Evolutionary conservation across 2,888 invertebrate genomes (phyloP).

Genomic region (Cantharis flavilabris): DNA sequence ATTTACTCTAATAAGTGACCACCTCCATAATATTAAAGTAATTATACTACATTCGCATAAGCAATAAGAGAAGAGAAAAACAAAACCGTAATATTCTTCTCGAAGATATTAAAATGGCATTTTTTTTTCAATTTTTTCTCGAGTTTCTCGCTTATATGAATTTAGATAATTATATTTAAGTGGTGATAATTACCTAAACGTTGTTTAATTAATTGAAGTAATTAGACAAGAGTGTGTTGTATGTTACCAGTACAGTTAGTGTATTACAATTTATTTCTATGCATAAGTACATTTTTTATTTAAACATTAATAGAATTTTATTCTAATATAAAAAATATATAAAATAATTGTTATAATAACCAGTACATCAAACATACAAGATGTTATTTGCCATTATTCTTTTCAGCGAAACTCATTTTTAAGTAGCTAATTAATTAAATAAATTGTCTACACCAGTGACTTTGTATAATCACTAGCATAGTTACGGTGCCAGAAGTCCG

Average conservation of each 20-base stretch:
- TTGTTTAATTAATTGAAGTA: not conserved
- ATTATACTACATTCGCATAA: not conserved
- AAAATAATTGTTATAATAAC: not conserved
- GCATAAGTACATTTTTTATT: not conserved
- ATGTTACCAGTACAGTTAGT: not conserved
- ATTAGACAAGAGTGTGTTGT: not conserved
- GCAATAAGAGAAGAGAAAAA: not conserved
- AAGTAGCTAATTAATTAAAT: too few relatives aligned
- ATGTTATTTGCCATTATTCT: too few relatives aligned
- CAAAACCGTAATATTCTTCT: not conserved
- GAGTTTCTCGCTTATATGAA: not conserved
- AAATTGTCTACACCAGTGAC: too few relatives aligned
- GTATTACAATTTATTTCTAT: not conserved
- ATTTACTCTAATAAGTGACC: not conserved
- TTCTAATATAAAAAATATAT: not conserved
- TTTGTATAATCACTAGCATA: too few relatives aligned
- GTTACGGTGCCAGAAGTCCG: too few relatives aligned
- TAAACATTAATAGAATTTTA: not conserved
- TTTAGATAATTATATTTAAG: not conserved
- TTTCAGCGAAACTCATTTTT: too few relatives aligned
- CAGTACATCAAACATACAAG: too few relatives aligned
- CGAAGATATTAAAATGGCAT: not conserved
- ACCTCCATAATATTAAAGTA: not conserved
- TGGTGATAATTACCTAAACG: not conserved
- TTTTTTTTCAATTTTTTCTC: not conserved